Conservation (phyloP, 2,888 invertebrate genomes). For the Danaus chrysippus region DNA sequence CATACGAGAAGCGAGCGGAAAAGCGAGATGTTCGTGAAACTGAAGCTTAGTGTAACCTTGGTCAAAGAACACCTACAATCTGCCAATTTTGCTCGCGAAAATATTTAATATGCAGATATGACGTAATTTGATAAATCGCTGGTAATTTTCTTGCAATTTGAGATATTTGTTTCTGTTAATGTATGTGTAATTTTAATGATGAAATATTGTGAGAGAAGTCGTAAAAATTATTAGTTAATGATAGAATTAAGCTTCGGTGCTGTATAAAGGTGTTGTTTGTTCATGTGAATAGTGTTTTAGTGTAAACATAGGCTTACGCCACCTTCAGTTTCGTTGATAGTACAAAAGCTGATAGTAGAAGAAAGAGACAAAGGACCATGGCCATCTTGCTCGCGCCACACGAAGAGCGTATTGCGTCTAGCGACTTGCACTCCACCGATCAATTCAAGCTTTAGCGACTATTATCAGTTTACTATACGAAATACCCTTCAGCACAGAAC, state of each 20-base stretch:
- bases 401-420: slow-evolving; percentile 47
- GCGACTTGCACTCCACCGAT: slow-evolving; percentile 48
- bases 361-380: slow-evolving; percentile 61
- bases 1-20: slow-evolving; percentile 48
- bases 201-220: background rate
- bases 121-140: background rate
- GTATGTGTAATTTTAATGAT: background rate
- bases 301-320: slow-evolving; percentile 38
- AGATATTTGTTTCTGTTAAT: background rate
- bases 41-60: slow-evolving; percentile 43
- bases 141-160: background rate
- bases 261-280: background rate
- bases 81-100: slow-evolving; percentile 9
- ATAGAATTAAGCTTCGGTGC: background rate
- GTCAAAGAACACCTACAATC: slow-evolving; percentile 6
- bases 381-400: slow-evolving; percentile 77
- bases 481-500: background rate
- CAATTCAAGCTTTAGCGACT: slow-evolving; percentile 20
- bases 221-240: background rate
- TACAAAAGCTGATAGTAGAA: slow-evolving; percentile 51
- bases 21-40: slow-evolving; percentile 45
- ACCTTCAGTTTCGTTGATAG: slow-evolving; percentile 62
- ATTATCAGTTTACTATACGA: background rate
- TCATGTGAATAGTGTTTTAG: slow-evolving; percentile 15
- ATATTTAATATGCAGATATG: background rate